Conservation (phyloP, 2,113 vertebrate genomes). For the Theristicus caerulescens region DNA sequence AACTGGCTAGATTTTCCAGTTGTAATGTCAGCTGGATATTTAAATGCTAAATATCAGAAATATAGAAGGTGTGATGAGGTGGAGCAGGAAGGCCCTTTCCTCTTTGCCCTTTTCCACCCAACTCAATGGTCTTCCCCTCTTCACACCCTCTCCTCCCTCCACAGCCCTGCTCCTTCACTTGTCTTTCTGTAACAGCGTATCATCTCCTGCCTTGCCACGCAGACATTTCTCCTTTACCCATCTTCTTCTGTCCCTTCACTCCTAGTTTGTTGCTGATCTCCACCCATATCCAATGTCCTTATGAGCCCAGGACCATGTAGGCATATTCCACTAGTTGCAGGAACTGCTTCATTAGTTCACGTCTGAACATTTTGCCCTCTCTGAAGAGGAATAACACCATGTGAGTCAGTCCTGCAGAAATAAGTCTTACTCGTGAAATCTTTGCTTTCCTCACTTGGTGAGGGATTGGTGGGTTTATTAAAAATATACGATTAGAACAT, state of each 20-base stretch:
- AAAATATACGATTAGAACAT: slow-evolving; percentile 49
- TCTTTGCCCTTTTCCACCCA: neutral
- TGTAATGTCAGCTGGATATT: neutral
- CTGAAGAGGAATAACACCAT: slow-evolving; percentile 2
- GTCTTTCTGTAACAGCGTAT: neutral
- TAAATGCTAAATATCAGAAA: neutral
- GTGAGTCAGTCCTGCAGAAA: slow-evolving; percentile 7
- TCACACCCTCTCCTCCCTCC: neutral
- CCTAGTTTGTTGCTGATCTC: neutral
- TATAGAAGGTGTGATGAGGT: neutral
- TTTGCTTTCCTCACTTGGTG: neutral
- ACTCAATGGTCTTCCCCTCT: neutral
- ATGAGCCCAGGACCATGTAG: neutral
- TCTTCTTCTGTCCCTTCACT: neutral
- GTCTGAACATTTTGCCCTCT: slow-evolving; percentile 54
- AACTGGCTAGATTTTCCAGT: neutral
- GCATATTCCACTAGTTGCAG: neutral
- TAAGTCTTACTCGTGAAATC: neutral
- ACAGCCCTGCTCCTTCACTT: neutral
- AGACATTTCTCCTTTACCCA: neutral
- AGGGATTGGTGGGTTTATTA: slow-evolving; percentile 38
- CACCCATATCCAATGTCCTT: neutral
- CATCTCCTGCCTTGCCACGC: neutral
- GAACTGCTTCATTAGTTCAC: slow-evolving; percentile 32
- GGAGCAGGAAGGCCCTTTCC: neutral